Base-by-base conservation (phyloP, 2,888 invertebrate species). In the Mylabris sibirica region DNA sequence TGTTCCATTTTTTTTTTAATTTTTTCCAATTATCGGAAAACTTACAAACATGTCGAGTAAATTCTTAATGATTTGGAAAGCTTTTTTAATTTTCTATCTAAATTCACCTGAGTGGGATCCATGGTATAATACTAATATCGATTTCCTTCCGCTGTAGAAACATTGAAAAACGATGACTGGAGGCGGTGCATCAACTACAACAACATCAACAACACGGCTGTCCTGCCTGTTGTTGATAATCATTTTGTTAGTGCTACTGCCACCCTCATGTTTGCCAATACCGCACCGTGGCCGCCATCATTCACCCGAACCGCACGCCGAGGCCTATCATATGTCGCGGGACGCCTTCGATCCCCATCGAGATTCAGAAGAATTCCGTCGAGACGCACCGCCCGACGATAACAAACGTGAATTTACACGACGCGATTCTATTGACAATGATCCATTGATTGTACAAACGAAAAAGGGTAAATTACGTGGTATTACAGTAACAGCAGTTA, bases 381-480 rank as follows among this genome's bases (percentile, higher is more conserved):
- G 86, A 74, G 84, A 86, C 78, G 84, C 83, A 57, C 84, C 85
- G 30, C 85, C 83, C 73, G 83, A 82, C 30, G 30, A 30, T 30
- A 30, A 30, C 75, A 83, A 79, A 73, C 77, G 81, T 63, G 83
- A 82, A 60, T 84, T 84, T 72, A 79, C 83, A 26, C 75, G 82
- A 67, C 76, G 83, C 67, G 84, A 86, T 68, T 86, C 87, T 20
- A 87, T 88, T 66, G 87, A 87, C 62, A 88, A 87, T 53, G 93
- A 93, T 81, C 90, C 91, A 1, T 86, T 95, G 60, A 86, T 94
- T n/a, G 88, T 95, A 24, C 89, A 91, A 76, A 95, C 94, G 26
- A 91, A 89, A 78, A 93, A 93, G 84, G 93, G 93, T 68, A 89
- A 90, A 82, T 91, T 95, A 61, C 88, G 90, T 78, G 95, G 95